These are phyloP conservation scores for Spizaetus ornatus DNA, from an alignment of 2,113 vertebrate genomes.

Conservation along the genomic window DNA sequence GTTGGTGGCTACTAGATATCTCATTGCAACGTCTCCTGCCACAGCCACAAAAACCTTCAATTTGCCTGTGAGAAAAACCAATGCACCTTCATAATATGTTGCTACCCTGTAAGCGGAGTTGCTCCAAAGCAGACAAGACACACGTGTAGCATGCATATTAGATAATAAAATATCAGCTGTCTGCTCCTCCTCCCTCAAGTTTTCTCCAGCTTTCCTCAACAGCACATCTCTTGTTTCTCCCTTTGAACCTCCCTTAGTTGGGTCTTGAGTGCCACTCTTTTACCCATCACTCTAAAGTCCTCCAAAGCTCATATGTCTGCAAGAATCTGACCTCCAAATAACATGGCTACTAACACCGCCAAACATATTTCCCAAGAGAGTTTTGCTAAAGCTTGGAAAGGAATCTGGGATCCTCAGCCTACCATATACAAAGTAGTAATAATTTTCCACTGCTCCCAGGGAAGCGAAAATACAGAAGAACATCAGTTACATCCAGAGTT, in stretches of 20 bases:
- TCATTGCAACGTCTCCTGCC: background rate
- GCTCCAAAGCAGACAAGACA: background rate
- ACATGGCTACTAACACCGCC: background rate
- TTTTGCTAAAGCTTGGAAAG: background rate
- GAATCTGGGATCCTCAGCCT: background rate
- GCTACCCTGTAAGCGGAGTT: background rate
- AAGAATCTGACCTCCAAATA: background rate
- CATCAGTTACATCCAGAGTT: background rate
- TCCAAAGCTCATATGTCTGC: background rate
- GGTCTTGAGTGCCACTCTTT: background rate
- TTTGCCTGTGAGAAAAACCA: background rate
- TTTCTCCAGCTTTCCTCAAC: background rate
- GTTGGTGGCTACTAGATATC: background rate
- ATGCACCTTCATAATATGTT: background rate
- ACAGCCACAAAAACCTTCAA: background rate
- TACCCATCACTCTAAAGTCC: background rate
- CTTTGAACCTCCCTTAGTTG: background rate
- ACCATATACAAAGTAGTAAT: background rate
- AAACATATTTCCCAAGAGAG: background rate
- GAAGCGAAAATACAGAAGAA: background rate
- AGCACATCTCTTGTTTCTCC: background rate
- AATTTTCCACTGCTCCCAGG: background rate
- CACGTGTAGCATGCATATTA: no score
- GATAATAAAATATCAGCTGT: background rate
- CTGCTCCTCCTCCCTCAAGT: background rate